Base-by-base conservation (phyloP, 2,888 invertebrate genomes). In the Acleris literana region DNA sequence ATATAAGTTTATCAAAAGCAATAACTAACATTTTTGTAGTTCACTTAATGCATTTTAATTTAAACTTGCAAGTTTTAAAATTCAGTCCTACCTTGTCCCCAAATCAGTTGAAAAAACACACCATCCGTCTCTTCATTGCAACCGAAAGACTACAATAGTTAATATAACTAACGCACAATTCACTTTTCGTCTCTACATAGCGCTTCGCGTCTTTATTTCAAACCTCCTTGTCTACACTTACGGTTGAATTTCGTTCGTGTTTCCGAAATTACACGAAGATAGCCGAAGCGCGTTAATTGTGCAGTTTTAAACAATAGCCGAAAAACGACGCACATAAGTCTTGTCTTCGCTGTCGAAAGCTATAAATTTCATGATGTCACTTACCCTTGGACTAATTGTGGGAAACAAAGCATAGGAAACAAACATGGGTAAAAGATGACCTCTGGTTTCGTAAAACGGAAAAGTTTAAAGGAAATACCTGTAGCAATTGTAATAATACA, bases 301-400 rank as follows among this genome's bases (percentile, higher is more conserved):
- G 39, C 22, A 25, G 54, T 39, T 18, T 18, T 2, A 3, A 39
- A 55, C 55, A 55, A 55, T 55, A 46, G 55, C 1, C 55, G 20
- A 7, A n/a, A 43, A 22, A 22, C 43, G 18, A 55, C 29, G 29
- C 17, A 33, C 29, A 33, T 55, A 18, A 18, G 39, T 46, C 46
- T 46, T 55, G 56, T 55, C 43, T 60, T 60, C 54, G 63, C 18
- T 6, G 39, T n/a, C 22, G 74, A 73, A 71, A 74, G 73, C 74
- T 71, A 78, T 78, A 75, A 77, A 77, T 77, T 70, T 76, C 80
- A 76, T 78, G 68, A 70, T 77, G 78, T 78, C 78, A 72, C 55
- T 55, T 69, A 74, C 76, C 79, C 76, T 79, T 78, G 80, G 72
- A 64, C 70, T 73, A 70, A 73, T 76, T 71, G 57, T 57, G 20